Evolutionary conservation across 2,113 vertebrate genomes (phyloP).

Genomic region (Nestor notabilis): DNA sequence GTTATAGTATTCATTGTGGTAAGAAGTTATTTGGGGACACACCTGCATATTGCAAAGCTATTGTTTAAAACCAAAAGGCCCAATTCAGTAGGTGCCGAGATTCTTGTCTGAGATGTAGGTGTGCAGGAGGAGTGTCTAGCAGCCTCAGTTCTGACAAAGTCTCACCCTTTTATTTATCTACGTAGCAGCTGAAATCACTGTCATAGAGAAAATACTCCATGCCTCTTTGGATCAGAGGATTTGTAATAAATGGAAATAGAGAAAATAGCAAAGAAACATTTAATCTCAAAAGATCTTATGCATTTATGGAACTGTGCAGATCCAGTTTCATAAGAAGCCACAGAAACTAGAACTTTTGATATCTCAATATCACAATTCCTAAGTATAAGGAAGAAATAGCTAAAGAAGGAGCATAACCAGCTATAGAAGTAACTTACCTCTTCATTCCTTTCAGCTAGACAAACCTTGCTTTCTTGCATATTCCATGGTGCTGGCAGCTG

Average conservation of each 20-base stretch:
- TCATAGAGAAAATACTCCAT: background rate
- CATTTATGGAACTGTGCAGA: background rate
- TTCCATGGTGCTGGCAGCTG: slow-evolving; percentile 84
- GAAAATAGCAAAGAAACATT: background rate
- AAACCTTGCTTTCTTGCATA: slow-evolving; percentile 75
- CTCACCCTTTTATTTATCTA: background rate
- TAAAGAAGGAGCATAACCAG: background rate
- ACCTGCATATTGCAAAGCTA: background rate
- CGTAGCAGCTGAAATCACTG: background rate
- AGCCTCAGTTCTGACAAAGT: background rate
- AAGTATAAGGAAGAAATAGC: background rate
- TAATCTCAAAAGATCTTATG: background rate
- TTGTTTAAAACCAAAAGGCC: background rate
- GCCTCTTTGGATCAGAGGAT: background rate
- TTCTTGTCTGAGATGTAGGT: background rate
- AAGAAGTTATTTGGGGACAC: background rate
- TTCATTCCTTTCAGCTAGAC: slow-evolving; percentile 61
- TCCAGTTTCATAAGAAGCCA: background rate
- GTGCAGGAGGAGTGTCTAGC: background rate
- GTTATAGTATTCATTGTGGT: background rate
- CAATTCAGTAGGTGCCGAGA: background rate
- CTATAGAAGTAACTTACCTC: slow-evolving; percentile 27
- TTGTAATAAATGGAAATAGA: background rate
- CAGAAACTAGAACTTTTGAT: background rate
- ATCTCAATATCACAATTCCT: background rate